Percentiles rank a stretch among this genome's conserved stretches.
Evolutionary conservation across 1,140 invertebrate genomes (phyloP).

Genomic region (Bombus waltoni): DNA sequence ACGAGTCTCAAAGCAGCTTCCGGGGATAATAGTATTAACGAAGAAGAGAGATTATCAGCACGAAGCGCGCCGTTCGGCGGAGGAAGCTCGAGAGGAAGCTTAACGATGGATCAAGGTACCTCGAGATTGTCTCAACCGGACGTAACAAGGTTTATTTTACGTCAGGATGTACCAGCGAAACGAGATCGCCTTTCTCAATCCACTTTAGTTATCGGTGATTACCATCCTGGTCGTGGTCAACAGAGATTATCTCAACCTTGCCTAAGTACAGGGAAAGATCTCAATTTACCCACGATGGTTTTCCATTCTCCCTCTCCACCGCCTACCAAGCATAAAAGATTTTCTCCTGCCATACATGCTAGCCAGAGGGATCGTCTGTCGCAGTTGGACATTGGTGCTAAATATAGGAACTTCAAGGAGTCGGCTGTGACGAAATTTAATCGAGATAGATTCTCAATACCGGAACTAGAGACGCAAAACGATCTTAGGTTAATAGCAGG

Average conservation of each 20-base stretch:
- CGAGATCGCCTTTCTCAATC: conserved; percentile 78
- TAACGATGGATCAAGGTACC: conserved; percentile 52
- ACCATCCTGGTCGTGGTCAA: conserved; percentile 74
- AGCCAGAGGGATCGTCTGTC: conserved; percentile 76
- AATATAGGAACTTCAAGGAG: conserved; percentile 63
- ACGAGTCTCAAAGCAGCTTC: conserved; percentile 71
- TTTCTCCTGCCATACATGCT: conserved; percentile 61
- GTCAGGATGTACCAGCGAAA: conserved; percentile 63
- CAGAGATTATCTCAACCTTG: conserved; percentile 78
- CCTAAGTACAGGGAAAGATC: conserved; percentile 64
- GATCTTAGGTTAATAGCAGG: conserved; percentile 77
- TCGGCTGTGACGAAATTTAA: conserved; percentile 71
- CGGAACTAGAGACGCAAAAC: conserved; percentile 78
- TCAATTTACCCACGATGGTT: conserved; percentile 30
- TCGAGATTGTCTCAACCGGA: conserved; percentile 65
- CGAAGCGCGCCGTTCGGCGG: conserved; percentile 66
- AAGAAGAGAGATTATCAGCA: conserved; percentile 73
- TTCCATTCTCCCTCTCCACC: conserved; percentile 55
- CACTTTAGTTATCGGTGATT: conserved; percentile 76
- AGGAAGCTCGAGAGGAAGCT: conserved; percentile 55
- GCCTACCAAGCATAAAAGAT: conserved; percentile 69
- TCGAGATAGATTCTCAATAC: conserved; percentile 78
- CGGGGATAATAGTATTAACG: conserved; percentile 73
- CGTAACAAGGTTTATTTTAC: conserved; percentile 53
- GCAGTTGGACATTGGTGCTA: conserved; percentile 75